phyloP scores from a whole-genome alignment of 2,113 vertebrate genomes.

The Vidua chalybeata region DNA sequence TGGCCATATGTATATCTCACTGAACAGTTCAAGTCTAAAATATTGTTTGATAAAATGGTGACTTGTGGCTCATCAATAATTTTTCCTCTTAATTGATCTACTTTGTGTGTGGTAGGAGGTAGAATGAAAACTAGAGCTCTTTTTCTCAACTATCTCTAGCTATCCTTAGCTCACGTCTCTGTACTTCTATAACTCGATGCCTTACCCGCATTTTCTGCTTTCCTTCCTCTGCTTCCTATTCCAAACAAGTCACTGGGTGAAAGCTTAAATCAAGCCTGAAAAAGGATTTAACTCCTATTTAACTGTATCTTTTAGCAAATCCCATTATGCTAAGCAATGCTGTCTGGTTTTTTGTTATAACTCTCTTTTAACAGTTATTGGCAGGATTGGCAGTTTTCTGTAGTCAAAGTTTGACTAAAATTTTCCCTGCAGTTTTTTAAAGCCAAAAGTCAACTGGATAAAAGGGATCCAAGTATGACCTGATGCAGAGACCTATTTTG shows the following conservation, averaged over 20 bases:
- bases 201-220: not conserved
- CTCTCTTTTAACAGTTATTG: slow-evolving; percentile 54
- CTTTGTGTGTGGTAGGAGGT: not conserved
- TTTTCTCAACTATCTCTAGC: slow-evolving; percentile 6
- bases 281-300: not conserved
- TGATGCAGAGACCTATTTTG: slow-evolving; percentile 60
- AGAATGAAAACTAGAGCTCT: not conserved
- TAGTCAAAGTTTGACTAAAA: slow-evolving; percentile 20
- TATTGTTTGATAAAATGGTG: not conserved
- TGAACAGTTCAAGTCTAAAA: not conserved
- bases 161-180: not conserved
- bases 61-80: not conserved
- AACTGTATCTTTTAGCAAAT: slow-evolving; percentile 52
- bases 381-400: slow-evolving; percentile 48
- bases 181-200: not conserved
- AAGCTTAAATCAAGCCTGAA: not conserved
- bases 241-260: not conserved
- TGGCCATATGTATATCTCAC: not conserved
- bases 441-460: slow-evolving; percentile 5
- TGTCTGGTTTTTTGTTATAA: slow-evolving; percentile 44
- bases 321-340: slow-evolving; percentile 43
- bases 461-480: slow-evolving; percentile 46
- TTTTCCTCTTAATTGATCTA: not conserved
- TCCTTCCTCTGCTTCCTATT: not conserved
- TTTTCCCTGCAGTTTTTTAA: not conserved